These are phyloP conservation scores for Enteromius afrohamiltoni DNA, from an alignment of 2,797 vertebrate species.

Conservation along the genomic window DNA sequence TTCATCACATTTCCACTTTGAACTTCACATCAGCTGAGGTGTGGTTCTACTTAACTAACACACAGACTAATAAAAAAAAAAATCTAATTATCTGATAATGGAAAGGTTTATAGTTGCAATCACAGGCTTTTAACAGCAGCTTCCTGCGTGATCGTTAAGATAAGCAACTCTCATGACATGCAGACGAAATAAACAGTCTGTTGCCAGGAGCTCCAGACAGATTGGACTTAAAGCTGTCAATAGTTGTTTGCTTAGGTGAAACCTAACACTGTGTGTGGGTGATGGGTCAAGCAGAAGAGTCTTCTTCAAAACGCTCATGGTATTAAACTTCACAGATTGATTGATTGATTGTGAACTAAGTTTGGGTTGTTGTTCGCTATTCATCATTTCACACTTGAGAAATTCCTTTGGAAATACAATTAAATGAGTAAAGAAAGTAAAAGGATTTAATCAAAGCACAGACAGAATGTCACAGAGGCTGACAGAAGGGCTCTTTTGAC, in stretches of 20 bases:
- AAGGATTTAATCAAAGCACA: background rate
- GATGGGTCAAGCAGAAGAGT: conserved; percentile 10
- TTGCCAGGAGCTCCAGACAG: conserved; percentile 48
- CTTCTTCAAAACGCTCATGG: background rate
- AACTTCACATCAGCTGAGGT: conserved; percentile 20
- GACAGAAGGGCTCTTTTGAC: background rate
- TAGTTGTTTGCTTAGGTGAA: conserved; percentile 32
- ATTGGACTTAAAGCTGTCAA: conserved; percentile 37
- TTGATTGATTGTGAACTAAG: background rate
- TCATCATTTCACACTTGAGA: background rate
- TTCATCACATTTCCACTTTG: conserved; percentile 29
- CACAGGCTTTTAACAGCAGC: background rate
- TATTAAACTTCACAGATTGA: background rate
- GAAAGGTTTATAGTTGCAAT: conserved; percentile 3
- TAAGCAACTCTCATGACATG: conserved; percentile 46
- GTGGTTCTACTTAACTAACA: conserved; percentile 3
- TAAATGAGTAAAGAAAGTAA: background rate
- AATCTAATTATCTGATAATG: conserved; percentile 18
- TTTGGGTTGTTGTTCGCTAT: background rate
- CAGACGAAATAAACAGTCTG: conserved; percentile 50
- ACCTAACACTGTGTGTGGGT: conserved; percentile 32
- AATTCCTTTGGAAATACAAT: background rate
- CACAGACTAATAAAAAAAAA: background rate
- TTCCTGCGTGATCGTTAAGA: conserved; percentile 50
- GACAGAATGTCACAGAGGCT: background rate